Percentiles rank a stretch among this genome's conserved stretches.
Conservation (phyloP, 1,140 invertebrate genomes). For the Venturia canescens region DNA sequence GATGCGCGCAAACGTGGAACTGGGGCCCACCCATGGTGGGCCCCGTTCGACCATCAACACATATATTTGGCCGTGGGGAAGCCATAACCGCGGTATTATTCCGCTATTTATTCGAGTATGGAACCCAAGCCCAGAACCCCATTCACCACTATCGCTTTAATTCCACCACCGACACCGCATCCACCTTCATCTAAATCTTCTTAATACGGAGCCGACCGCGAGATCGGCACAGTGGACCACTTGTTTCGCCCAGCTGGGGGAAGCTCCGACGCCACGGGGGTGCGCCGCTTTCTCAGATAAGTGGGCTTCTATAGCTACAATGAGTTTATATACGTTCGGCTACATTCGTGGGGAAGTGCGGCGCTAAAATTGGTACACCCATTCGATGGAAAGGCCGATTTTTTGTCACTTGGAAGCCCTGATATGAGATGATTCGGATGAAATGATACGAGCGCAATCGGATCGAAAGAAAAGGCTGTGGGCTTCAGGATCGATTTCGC, state of each 20-base stretch:
- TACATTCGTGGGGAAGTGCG: too few species aligned
- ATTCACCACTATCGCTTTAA: too few species aligned
- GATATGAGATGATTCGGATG: too few species aligned
- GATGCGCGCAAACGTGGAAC: conserved; percentile 37
- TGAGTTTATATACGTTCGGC: too few species aligned
- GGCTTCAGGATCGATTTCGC: too few species aligned
- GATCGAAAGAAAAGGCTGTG: too few species aligned
- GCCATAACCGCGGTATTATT: conserved; percentile 72
- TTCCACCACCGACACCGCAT: conserved; percentile 63
- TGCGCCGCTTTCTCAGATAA: not conserved
- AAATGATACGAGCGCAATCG: too few species aligned
- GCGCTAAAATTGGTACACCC: too few species aligned
- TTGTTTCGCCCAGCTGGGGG: conserved; percentile 13
- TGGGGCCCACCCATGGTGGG: conserved; percentile 70
- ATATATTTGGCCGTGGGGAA: conserved; percentile 65
- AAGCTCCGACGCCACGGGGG: conserved; percentile 7
- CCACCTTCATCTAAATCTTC: conserved; percentile 55
- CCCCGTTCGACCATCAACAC: conserved; percentile 61
- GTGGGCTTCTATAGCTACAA: too few species aligned
- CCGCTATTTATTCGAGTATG: conserved; percentile 67
- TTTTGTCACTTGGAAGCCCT: too few species aligned
- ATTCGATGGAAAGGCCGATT: too few species aligned
- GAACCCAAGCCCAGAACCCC: too few species aligned
- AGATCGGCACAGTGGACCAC: not conserved
- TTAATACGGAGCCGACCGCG: conserved; percentile 65